Percentiles rank a stretch among this genome's conserved stretches.
Conservation (phyloP, 1,140 invertebrate genomes). For the Schlechtendalia chinensis region DNA sequence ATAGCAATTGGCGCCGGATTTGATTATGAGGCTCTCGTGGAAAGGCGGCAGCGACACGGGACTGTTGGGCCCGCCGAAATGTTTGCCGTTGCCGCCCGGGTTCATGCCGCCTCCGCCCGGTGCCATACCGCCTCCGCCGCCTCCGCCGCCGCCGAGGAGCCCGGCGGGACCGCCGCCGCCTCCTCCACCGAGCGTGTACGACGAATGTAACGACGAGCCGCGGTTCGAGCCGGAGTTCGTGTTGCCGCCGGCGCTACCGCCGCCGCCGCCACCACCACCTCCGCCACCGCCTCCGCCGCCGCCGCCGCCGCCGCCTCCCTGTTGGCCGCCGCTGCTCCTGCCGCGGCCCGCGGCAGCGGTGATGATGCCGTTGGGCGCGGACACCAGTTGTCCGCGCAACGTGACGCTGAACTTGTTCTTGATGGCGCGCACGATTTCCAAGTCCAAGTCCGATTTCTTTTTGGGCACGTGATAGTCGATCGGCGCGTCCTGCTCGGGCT, state of each 20-base stretch:
- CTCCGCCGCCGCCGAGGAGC: constrained; percentile 55
- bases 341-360: constrained; percentile 74
- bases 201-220: constrained; percentile 57
- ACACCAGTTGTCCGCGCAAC: constrained; percentile 70
- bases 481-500: constrained; percentile 73
- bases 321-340: constrained; percentile 62
- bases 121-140: constrained; percentile 58
- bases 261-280: constrained; percentile 17
- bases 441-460: constrained; percentile 61
- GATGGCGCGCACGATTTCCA: constrained; percentile 57
- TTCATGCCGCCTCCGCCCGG: constrained; percentile 61
- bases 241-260: constrained; percentile 61
- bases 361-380: constrained; percentile 57
- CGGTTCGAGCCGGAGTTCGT: constrained; percentile 65
- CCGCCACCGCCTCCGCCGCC: constrained; percentile 47
- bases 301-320: constrained; percentile 55
- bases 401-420: constrained; percentile 52
- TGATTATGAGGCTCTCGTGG: constrained; percentile 79
- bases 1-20: constrained; percentile 58
- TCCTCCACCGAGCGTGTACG: constrained; percentile 55
- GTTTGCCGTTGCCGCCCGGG: constrained; percentile 66
- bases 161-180: constrained; percentile 59
- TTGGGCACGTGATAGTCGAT: constrained; percentile 85
- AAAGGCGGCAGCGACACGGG: constrained; percentile 79
- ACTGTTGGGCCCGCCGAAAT: constrained; percentile 78